phyloP scores from a whole-genome alignment of 2,113 vertebrate genomes.

The Anguilla japonica region DNA sequence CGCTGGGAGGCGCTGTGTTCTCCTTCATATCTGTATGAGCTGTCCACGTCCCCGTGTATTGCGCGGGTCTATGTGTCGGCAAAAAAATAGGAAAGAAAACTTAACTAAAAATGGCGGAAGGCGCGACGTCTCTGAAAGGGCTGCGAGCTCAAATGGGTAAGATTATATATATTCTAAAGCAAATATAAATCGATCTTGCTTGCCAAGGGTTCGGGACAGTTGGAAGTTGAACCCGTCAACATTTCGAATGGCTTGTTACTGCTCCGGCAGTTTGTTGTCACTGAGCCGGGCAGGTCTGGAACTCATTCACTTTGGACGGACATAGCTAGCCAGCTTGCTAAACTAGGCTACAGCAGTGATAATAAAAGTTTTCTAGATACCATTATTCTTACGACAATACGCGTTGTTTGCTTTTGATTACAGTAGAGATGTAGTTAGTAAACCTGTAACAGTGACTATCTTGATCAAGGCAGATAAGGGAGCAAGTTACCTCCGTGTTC shows the following conservation, averaged over 20 bases:
- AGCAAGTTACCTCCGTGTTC: background rate
- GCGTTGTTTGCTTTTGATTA: background rate
- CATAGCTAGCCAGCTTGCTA: background rate
- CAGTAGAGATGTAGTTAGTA: background rate
- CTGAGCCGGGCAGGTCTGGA: background rate
- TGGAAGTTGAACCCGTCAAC: background rate
- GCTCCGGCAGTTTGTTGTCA: background rate
- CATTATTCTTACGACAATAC: too few relatives aligned
- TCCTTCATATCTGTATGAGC: background rate
- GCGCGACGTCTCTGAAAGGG: conserved; percentile 72
- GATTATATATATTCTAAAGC: conserved; percentile 26
- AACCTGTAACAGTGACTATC: background rate
- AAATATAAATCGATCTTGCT: background rate
- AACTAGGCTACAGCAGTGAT: background rate
- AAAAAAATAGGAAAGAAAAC: conserved; percentile 56
- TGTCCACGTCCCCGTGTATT: conserved; percentile 63
- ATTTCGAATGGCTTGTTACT: background rate
- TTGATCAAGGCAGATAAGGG: background rate
- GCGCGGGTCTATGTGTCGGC: conserved; percentile 54
- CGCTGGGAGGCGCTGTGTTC: conserved; percentile 39
- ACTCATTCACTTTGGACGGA: background rate
- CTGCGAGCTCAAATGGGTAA: conserved; percentile 75
- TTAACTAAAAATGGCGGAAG: conserved; percentile 77
- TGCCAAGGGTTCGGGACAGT: background rate
- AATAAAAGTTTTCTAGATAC: conserved; percentile 16